Percentiles rank a stretch among this genome's conserved stretches.
phyloP scores from a whole-genome alignment of 2,888 invertebrate species.

The Lithodes maja region DNA sequence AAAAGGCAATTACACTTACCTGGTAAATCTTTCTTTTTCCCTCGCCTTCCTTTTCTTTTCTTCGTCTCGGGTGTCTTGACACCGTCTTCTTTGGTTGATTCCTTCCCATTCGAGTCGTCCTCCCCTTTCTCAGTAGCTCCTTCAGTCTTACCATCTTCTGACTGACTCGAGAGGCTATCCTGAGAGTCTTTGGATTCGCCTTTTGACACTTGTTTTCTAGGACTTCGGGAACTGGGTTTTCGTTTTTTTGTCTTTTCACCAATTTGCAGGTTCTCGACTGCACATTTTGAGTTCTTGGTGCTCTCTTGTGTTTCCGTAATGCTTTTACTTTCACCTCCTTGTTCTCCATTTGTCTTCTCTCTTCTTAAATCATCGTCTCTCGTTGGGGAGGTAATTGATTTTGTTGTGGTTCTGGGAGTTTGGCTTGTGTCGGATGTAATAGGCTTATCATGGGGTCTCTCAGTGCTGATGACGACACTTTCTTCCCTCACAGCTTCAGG shows the following conservation, averaged over 20 bases:
- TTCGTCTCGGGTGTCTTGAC: slow-evolving; percentile 24
- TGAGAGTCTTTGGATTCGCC: background rate
- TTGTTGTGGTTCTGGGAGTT: no score
- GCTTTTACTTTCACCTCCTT: background rate
- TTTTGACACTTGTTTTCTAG: background rate
- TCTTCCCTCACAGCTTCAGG: no score
- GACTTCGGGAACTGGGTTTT: background rate
- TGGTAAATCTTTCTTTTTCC: slow-evolving; percentile 7
- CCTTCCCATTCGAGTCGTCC: background rate
- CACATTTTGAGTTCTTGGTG: background rate
- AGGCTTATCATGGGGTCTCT: no score
- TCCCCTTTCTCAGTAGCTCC: background rate
- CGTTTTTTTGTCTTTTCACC: slow-evolving; percentile 14
- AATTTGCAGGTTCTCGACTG: background rate
- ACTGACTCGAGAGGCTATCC: background rate
- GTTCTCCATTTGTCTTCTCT: no score
- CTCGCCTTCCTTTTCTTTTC: slow-evolving; percentile 13
- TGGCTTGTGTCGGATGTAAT: no score
- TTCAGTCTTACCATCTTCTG: background rate
- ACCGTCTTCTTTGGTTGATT: slow-evolving; percentile 1
- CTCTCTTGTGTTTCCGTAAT: background rate
- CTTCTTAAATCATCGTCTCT: no score
- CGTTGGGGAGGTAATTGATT: no score
- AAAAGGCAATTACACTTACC: slow-evolving; percentile 3
- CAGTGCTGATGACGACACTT: no score